Evolutionary conservation across 2,888 invertebrate species (phyloP).

Genomic region (Brachypterus glaber): DNA sequence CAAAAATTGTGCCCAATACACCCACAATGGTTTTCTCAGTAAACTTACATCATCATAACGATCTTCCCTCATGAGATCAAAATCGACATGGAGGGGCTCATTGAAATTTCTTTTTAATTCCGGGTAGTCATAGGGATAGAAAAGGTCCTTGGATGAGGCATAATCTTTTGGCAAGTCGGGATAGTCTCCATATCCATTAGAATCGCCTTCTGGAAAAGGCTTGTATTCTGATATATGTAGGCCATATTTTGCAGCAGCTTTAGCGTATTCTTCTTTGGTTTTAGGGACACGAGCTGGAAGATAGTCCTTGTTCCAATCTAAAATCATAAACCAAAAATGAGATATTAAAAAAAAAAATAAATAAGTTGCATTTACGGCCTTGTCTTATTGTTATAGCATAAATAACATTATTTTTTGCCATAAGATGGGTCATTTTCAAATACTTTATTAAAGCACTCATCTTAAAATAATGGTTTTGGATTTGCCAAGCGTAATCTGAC

Average conservation of each 20-base stretch:
- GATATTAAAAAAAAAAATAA: too few relatives aligned
- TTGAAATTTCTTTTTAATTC: slow-evolving; percentile 72
- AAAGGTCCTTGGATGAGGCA: slow-evolving; percentile 63
- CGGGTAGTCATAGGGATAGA: slow-evolving; percentile 78
- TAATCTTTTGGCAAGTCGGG: slow-evolving; percentile 67
- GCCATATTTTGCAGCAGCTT: slow-evolving; percentile 82
- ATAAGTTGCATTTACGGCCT: too few relatives aligned
- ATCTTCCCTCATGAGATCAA: slow-evolving; percentile 63
- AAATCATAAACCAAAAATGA: slow-evolving; percentile 38
- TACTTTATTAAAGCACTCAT: too few relatives aligned
- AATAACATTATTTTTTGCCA: too few relatives aligned
- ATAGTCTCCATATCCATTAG: slow-evolving; percentile 71
- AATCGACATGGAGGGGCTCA: slow-evolving; percentile 63
- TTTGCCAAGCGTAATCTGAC: too few relatives aligned
- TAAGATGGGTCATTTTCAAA: too few relatives aligned
- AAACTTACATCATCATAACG: slow-evolving; percentile 52
- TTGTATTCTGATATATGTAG: slow-evolving; percentile 75
- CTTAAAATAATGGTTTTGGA: too few relatives aligned
- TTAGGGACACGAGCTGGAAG: slow-evolving; percentile 71
- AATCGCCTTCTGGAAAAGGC: slow-evolving; percentile 66
- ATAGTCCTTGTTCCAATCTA: slow-evolving; percentile 76
- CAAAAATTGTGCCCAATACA: slow-evolving; percentile 47
- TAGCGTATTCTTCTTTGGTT: slow-evolving; percentile 63
- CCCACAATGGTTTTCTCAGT: slow-evolving; percentile 43
- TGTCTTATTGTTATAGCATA: too few relatives aligned